Conservation (phyloP, 2,113 vertebrate genomes). For the Caracal caracal region DNA sequence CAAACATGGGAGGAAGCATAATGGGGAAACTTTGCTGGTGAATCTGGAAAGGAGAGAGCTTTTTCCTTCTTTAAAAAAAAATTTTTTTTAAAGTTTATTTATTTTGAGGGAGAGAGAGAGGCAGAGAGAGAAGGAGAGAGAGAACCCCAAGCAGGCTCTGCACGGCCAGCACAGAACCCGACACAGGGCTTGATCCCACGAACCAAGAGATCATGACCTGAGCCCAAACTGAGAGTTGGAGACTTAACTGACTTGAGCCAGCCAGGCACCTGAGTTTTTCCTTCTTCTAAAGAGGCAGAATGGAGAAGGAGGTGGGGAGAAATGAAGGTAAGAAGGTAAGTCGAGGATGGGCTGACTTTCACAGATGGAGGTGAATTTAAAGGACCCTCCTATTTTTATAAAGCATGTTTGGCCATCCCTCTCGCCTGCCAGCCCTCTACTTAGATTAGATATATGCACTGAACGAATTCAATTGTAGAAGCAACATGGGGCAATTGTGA, state of each 20-base stretch:
- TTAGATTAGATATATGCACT: background rate
- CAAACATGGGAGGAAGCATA: background rate
- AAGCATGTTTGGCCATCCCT: background rate
- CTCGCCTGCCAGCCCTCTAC: background rate
- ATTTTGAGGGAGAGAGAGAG: too few species aligned
- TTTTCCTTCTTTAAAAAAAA: background rate
- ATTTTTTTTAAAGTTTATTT: too few species aligned
- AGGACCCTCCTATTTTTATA: background rate
- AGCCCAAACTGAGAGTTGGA: too few species aligned
- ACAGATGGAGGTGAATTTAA: background rate
- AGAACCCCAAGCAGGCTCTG: too few species aligned
- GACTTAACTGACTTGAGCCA: too few species aligned
- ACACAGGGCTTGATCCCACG: too few species aligned
- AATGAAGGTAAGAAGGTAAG: background rate
- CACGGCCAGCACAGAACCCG: too few species aligned
- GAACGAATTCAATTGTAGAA: constrained; percentile 22
- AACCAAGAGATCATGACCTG: too few species aligned
- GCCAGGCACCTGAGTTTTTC: background rate
- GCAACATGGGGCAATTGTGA: background rate
- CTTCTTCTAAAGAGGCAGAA: background rate
- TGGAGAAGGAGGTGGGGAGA: background rate
- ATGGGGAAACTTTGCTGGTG: background rate
- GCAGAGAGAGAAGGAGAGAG: too few species aligned
- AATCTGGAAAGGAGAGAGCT: background rate
- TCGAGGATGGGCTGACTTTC: background rate